phyloP scores from a whole-genome alignment of 1,140 invertebrate genomes.

The Laupala kohalensis region DNA sequence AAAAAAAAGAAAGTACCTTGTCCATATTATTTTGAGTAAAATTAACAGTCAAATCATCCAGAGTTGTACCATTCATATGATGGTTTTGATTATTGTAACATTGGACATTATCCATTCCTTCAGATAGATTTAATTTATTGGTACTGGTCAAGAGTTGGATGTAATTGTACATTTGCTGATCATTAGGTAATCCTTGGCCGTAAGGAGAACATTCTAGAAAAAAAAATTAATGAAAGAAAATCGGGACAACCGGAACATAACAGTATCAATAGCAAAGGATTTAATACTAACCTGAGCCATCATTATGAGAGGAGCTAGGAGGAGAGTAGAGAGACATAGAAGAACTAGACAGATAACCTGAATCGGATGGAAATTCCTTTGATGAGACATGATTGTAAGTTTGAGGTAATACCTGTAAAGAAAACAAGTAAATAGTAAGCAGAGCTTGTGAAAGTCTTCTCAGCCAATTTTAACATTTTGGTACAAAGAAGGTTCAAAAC shows the following conservation, averaged over 20 bases:
- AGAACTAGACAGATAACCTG: constrained; percentile 29
- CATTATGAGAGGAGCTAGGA: constrained; percentile 20
- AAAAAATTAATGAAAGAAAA: not conserved
- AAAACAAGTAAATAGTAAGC: not conserved
- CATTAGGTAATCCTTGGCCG: constrained; percentile 10
- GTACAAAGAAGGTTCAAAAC: not conserved
- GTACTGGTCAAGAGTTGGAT: constrained; percentile 4
- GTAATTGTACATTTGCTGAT: constrained; percentile 9
- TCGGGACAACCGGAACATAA: not conserved
- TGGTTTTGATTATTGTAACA: not conserved
- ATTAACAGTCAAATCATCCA: not conserved
- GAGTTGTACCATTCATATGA: not conserved
- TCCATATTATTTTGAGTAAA: not conserved
- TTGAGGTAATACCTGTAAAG: not conserved
- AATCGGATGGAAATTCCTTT: constrained; percentile 29
- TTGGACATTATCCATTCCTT: not conserved
- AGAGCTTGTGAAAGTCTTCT: constrained; percentile 20
- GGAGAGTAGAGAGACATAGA: constrained; percentile 30
- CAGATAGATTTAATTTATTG: not conserved
- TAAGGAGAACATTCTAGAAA: not conserved
- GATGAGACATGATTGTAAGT: not conserved
- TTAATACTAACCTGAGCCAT: not conserved
- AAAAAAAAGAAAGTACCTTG: not conserved
- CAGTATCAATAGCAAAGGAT: not conserved
- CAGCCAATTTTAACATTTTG: not conserved